These are phyloP conservation scores for Dicaeum eximium DNA, from an alignment of 2,113 vertebrate species.

Conservation along the genomic window DNA sequence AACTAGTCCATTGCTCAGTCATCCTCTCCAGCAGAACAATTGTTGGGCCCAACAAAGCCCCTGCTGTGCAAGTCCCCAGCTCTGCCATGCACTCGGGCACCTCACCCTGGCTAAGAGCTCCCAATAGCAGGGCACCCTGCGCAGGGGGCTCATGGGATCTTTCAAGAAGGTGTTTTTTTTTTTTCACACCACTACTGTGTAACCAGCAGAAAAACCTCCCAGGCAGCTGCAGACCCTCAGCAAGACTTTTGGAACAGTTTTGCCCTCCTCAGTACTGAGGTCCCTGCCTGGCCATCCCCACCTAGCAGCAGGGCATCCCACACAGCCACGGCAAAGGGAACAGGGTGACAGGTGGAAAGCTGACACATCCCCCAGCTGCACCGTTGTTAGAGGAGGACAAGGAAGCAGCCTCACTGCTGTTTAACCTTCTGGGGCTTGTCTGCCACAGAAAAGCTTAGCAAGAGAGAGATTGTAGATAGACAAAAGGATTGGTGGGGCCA, in stretches of 20 bases:
- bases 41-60: background rate
- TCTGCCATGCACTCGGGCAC: background rate
- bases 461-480: background rate
- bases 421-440: background rate
- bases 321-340: background rate
- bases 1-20: rapidly evolving
- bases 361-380: background rate
- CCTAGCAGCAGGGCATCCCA: background rate
- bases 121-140: rapidly evolving
- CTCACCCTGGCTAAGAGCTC: background rate
- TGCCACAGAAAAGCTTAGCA: background rate
- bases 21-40: background rate
- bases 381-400: rapidly evolving
- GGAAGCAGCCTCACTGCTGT: background rate
- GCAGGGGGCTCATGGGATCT: background rate
- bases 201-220: background rate
- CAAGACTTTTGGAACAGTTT: background rate
- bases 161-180: rapidly evolving
- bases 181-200: background rate
- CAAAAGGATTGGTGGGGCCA: background rate
- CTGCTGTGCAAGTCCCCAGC: background rate
- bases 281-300: background rate
- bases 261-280: rapidly evolving
- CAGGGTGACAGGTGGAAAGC: rapidly evolving
- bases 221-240: background rate